Evolutionary conservation across 2,113 vertebrate genomes (phyloP).

Genomic region (Ophthalmolycus amberensis): DNA sequence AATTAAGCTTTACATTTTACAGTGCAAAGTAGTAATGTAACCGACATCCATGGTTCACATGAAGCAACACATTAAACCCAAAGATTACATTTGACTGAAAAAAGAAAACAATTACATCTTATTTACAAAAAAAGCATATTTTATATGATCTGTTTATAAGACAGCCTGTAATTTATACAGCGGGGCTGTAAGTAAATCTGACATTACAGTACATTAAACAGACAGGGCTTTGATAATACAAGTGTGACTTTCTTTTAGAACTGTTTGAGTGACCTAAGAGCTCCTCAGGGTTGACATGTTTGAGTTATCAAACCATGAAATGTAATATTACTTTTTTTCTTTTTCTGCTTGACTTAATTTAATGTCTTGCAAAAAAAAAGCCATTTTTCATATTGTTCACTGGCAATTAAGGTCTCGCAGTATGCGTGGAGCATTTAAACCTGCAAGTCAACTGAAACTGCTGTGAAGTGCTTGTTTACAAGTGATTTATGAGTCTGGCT

Average conservation of each 20-base stretch:
- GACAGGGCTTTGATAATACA: neutral
- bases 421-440: constrained; percentile 44
- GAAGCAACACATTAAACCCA: neutral
- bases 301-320: neutral
- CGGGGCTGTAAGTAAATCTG: neutral
- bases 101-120: neutral
- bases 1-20: neutral
- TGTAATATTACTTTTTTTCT: neutral
- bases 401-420: constrained; percentile 43
- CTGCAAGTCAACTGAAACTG: constrained; percentile 45
- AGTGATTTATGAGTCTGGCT: constrained; percentile 70
- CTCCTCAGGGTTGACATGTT: neutral
- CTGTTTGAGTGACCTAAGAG: neutral
- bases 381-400: constrained; percentile 32
- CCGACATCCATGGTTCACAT: neutral
- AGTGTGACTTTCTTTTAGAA: neutral
- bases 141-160: neutral
- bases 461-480: constrained; percentile 72
- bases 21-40: neutral
- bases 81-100: neutral
- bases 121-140: neutral
- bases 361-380: constrained; percentile 8
- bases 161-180: neutral
- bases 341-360: neutral
- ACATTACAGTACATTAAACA: neutral